Conservation (phyloP, 2,113 vertebrate genomes). For the Tachycineta bicolor region DNA sequence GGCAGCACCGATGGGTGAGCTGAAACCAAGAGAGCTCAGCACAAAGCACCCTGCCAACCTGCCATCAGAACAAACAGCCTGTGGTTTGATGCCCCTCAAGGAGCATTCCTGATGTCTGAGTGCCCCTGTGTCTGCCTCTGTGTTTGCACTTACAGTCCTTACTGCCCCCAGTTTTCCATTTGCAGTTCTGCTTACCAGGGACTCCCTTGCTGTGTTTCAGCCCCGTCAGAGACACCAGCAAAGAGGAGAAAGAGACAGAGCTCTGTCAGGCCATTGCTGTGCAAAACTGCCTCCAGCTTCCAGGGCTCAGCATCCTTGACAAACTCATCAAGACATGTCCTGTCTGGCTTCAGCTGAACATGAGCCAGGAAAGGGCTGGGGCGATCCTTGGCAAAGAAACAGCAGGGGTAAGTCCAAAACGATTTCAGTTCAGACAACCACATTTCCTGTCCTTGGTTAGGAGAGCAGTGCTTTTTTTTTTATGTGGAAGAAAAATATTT, state of each 20-base stretch:
- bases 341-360: conserved; percentile 86
- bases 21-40: background rate
- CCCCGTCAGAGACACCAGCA: background rate
- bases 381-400: conserved; percentile 78
- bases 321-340: conserved; percentile 85
- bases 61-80: background rate
- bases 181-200: background rate
- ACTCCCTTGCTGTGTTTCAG: conserved; percentile 53
- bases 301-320: conserved; percentile 82
- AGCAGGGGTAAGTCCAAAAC: conserved; percentile 81
- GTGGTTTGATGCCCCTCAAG: background rate
- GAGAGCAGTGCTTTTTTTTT: background rate
- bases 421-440: background rate
- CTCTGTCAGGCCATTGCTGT: background rate
- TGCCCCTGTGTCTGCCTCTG: background rate
- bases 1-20: background rate
- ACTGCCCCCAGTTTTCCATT: background rate
- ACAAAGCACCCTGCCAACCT: background rate
- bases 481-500: conserved; percentile 11
- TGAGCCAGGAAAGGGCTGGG: conserved; percentile 69
- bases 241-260: background rate
- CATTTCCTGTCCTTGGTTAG: conserved; percentile 1
- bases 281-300: conserved; percentile 29
- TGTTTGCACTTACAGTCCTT: background rate
- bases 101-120: background rate